Base-by-base conservation (phyloP, 2,888 invertebrate species). In the Pimpla rufipes region DNA sequence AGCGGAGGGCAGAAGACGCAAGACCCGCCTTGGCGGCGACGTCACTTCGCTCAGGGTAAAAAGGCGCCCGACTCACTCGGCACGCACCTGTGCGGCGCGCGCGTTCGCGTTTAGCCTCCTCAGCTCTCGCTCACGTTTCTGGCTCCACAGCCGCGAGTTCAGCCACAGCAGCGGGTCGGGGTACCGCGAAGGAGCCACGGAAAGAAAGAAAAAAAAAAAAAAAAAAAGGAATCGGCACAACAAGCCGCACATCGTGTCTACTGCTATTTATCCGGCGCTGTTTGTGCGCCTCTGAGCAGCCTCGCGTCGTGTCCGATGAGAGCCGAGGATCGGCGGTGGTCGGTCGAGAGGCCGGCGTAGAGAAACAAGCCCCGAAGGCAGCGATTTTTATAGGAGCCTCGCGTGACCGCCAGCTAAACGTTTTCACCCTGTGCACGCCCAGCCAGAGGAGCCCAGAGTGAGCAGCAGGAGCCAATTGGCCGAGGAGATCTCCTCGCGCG, bases 351-450 rank as follows among this genome's bases (percentile, higher is more conserved):
- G 55, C 45, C 66, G 57, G 52, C 73, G 68, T 62, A 64, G 57
- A 62, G 55, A 83, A 81, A 83, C 71, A 74, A 70, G 76, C 83
- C 84, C 73, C 81, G 76, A 87, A 86, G 80, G 37, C 57, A 37
- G 35, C 83, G 85, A 89, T 91, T 92, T 92, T 91, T 91, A 90
- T 89, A 87, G 90, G 77, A 77, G 87, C 89, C 88, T 91, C 88
- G 91, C 92, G 92, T 91, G 92, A 92, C 91, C 90, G 88, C 86
- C 87, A 85, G 87, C 88, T 91, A 91, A 91, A 91, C 88, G 91
- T 62, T 88, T 91, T 87, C 88, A 88, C 86, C 90, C 90, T 89
- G 88, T 78, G 89, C 89, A 88, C 87, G 84, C 83, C 84, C 85
- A 80, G 79, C 66, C 23, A n/a, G n/a, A n/a, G 55, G 50, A 23